Evolutionary conservation across 2,113 vertebrate species (phyloP), one percentile per base, ranked within the genome.

Genomic region (Melanerpes formicivorus): DNA sequence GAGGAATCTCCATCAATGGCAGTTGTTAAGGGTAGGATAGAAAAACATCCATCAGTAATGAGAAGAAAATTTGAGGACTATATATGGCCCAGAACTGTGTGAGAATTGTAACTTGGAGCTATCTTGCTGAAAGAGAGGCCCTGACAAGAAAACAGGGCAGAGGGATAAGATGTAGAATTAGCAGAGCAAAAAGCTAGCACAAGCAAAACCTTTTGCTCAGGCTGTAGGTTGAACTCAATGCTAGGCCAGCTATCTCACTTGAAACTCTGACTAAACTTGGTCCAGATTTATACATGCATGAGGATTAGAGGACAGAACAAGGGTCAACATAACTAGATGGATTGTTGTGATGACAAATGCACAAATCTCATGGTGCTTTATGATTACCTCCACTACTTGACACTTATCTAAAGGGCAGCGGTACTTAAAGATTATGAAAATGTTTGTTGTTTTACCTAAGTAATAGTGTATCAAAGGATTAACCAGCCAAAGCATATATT

Each of bases 381-480:
- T 17, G 23, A 80, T 70, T 83, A 72, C 64, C 56, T 94, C 42
- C n/a, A 30, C 64, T 71, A 48, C 16, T 64, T 89, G 56, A 55
- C 55, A 66, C 37, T 32, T 37, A 83, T 77, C 64, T 85, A 52
- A 92, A 90, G 27, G 18, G 14, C 54, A 94, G 30, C 22, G 60
- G 50, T 44, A 50, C 70, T 80, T 64, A 21, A 22, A 69, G 27
- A 32, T 50, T 44, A 59, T 12, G 26, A 73, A 37, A 77, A 44
- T 54, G 29, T 40, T 80, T 88, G 40, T 46, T 87, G 27, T 72
- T 92, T 92, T 87, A 87, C 65, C 70, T 77, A 63, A 94, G 34
- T 66, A 86, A n/a, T 74, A 37, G 44, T 27, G 21, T 73, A 52
- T 73, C 72, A 92, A 93, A 89, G 56, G 30, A 30, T 80, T 63